Percentiles rank a stretch among this genome's conserved stretches.
These are phyloP conservation scores for Otocyon megalotis DNA, from an alignment of 2,113 vertebrate genomes.

Conservation along the genomic window DNA sequence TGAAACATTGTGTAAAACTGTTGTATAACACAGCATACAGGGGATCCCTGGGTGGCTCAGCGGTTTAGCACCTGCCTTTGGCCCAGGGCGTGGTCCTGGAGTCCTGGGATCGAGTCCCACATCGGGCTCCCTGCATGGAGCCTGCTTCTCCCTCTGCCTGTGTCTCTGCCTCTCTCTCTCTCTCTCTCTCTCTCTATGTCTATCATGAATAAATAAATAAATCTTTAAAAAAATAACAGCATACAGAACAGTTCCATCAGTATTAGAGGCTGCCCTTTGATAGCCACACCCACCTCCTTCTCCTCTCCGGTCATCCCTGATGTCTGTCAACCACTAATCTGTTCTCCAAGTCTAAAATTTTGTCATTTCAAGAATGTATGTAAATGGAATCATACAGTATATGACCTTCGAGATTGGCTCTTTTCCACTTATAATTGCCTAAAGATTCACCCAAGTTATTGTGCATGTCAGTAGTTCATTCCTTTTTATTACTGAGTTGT, in stretches of 20 bases:
- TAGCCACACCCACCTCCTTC: background rate
- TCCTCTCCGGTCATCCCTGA: background rate
- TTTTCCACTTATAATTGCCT: conserved; percentile 11
- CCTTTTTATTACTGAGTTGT: background rate
- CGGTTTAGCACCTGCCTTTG: too few relatives aligned
- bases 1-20: background rate
- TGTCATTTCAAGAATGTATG: conserved; percentile 21
- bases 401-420: background rate
- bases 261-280: background rate
- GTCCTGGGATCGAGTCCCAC: too few relatives aligned
- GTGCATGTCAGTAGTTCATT: background rate
- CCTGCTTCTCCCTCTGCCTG: too few relatives aligned
- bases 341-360: background rate
- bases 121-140: too few relatives aligned
- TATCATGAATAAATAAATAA: too few relatives aligned
- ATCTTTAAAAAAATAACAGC: background rate
- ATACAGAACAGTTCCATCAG: background rate
- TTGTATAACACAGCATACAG: background rate
- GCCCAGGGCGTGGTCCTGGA: too few relatives aligned
- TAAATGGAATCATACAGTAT: background rate
- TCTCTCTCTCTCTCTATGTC: too few relatives aligned
- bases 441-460: background rate
- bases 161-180: too few relatives aligned
- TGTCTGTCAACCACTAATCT: background rate
- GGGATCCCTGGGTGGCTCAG: too few relatives aligned